Evolutionary conservation across 2,797 vertebrate genomes (phyloP).

Genomic region (Tinamus major): DNA sequence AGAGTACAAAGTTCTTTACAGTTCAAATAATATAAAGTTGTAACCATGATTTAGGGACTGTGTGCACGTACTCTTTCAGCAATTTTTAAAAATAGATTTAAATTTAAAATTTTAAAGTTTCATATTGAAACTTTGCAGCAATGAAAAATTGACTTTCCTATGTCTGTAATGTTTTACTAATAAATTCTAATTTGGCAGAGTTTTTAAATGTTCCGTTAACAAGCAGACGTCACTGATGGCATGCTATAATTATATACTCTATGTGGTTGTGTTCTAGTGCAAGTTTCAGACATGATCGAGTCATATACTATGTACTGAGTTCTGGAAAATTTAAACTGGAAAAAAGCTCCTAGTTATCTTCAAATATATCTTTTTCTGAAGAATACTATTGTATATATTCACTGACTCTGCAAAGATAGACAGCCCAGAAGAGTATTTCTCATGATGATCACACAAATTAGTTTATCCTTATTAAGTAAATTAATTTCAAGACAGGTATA

Average conservation of each 20-base stretch:
- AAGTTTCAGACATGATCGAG: constrained; percentile 25
- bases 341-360: too few relatives aligned
- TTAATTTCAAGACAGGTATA: not conserved
- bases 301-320: not conserved
- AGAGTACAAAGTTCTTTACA: constrained; percentile 51
- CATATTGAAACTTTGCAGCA: not conserved
- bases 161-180: constrained; percentile 56
- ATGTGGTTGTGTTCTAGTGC: not conserved
- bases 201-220: constrained; percentile 48
- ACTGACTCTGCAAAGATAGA: too few relatives aligned
- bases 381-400: too few relatives aligned
- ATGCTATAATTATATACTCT: not conserved
- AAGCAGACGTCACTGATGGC: constrained; percentile 19
- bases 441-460: too few relatives aligned
- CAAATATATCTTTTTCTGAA: too few relatives aligned
- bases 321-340: too few relatives aligned
- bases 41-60: constrained; percentile 48
- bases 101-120: not conserved
- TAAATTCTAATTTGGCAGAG: constrained; percentile 6
- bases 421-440: too few relatives aligned
- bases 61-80: not conserved
- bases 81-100: too few relatives aligned
- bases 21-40: constrained; percentile 56
- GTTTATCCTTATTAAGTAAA: too few relatives aligned
- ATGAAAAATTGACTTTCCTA: constrained; percentile 29